Evolutionary conservation across 2,888 invertebrate genomes (phyloP), one percentile per base, ranked within the genome.

Genomic region (Monoplex corrugatus): DNA sequence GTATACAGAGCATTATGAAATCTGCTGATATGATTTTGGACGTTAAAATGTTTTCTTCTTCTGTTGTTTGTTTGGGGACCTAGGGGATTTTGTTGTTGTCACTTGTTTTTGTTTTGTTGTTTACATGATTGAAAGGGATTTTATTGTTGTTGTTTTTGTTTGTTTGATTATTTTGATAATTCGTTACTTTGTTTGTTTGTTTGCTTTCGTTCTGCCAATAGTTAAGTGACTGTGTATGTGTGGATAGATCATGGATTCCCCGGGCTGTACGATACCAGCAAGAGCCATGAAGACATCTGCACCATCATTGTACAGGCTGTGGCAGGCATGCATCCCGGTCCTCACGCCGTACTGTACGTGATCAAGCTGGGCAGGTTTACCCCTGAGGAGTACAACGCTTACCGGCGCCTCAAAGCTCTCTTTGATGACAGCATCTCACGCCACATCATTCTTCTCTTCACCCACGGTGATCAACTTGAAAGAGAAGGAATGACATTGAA

Each of bases 401-500:
- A 86, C 75, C 5, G 80, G 5, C 87, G 89, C n/a, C 89, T 91
- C 35, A 86, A 86, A 43, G 85, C 89, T 8, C 86, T 89, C 13
- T 91, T 91, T 63, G 91, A 89, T 23, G 86, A 89, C 57, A 88
- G 87, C 82, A 91, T 91, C 87, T 86, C 75, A 19, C 89, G 84
- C 50, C 90, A 91, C 72, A 35, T 90, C 32, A 90, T 91, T 50
- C 86, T 91, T 0, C 63, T 91, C 50, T 91, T 91, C 78, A 91
- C 91, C 0, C 57, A 90, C 38, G 88, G 90, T 38, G 91, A 90
- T 57, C 87, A 91, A 35, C 75, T 91, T 35, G 89, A 90, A n/a
- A 40, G 86, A 45, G 72, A 86, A 19, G 45, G 80, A 23, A 89
- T 85, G 43, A 84, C 87, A 2, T 75, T 87, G 35, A 43, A 87